phyloP scores from a whole-genome alignment of 2,888 invertebrate species.

The Pandemis cinnamomeana region DNA sequence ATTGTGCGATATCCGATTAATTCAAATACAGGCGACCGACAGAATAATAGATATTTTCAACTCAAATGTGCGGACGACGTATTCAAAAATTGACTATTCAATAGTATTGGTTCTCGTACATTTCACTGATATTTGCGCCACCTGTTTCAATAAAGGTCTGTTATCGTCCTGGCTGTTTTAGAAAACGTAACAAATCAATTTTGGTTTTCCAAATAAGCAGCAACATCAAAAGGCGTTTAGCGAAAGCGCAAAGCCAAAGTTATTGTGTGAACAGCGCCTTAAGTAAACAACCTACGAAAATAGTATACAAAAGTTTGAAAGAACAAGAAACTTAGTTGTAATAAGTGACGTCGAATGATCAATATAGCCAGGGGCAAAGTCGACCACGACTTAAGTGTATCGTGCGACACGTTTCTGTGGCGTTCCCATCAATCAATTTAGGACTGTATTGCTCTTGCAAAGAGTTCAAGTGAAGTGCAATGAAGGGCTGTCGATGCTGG shows the following conservation, averaged over 20 bases:
- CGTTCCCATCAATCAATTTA: constrained; percentile 27
- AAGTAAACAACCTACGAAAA: constrained; percentile 5
- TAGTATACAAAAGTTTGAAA: constrained; percentile 39
- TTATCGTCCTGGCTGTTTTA: too few species aligned
- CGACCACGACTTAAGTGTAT: constrained; percentile 45
- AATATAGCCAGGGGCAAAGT: constrained; percentile 64
- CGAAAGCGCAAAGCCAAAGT: not conserved
- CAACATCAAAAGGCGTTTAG: not conserved
- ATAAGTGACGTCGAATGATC: constrained; percentile 75
- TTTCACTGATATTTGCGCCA: too few species aligned
- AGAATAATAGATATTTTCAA: too few species aligned
- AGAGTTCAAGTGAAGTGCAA: constrained; percentile 22
- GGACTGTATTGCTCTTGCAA: constrained; percentile 7
- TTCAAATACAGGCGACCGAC: too few species aligned
- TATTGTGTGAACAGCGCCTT: constrained; percentile 9
- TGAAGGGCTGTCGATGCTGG: not conserved
- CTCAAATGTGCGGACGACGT: too few species aligned
- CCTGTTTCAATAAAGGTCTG: too few species aligned
- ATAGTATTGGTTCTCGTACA: too few species aligned
- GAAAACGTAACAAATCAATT: not conserved
- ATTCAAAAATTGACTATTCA: too few species aligned
- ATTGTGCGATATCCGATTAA: too few species aligned
- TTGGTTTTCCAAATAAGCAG: not conserved
- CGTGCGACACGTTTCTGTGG: constrained; percentile 14
- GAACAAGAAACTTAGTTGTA: constrained; percentile 57